Evolutionary conservation across 2,113 vertebrate species (phyloP), one percentile per base, ranked within the genome.

Genomic region (Cephalopterus ornatus): DNA sequence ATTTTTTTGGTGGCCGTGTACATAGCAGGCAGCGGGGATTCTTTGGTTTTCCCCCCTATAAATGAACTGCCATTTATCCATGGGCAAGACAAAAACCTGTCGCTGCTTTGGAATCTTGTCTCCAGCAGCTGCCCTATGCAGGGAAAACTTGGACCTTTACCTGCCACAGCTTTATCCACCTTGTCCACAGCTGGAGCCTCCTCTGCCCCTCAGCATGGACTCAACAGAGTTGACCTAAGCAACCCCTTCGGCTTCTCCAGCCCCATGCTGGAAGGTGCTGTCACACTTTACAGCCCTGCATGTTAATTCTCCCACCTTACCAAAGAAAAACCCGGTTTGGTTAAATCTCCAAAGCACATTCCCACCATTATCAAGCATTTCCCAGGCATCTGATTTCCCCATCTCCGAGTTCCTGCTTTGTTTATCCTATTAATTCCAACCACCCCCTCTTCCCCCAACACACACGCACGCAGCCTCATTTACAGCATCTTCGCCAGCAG

Each of bases 361-460:
- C 96, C 96, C 94, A 95, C 94, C 96, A 61, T 94, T 78, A 90
- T 35, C 96, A 86, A 97, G 96, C 96, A 62, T 96, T 97, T 87
- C 92, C 96, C 96, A 97, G 97, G 97, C 97, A 97, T 97, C 97
- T 97, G 97, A 97, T 96, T 96, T 91, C 91, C 80, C 97, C 95
- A 94, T 95, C 97, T 83, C 96, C 33, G 71, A 95, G 93, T 88
- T 95, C 95, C 92, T 65, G 97, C 97, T 97, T 95, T 93, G 95
- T 97, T 95, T 93, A 97, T 98, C 97, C 98, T 97, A 98, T 97
- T 97, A 95, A 96, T 96, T 92, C 95, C 96, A 95, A 66, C 95
- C 96, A 91, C 95, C 97, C 94, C 95, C 94, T 97, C 94, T 97
- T 97, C 97, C 97, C 97, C 96, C 96, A 97, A 79, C 97, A 96